phyloP scores from a whole-genome alignment of 2,888 invertebrate genomes.

The Camponotus fellah region DNA sequence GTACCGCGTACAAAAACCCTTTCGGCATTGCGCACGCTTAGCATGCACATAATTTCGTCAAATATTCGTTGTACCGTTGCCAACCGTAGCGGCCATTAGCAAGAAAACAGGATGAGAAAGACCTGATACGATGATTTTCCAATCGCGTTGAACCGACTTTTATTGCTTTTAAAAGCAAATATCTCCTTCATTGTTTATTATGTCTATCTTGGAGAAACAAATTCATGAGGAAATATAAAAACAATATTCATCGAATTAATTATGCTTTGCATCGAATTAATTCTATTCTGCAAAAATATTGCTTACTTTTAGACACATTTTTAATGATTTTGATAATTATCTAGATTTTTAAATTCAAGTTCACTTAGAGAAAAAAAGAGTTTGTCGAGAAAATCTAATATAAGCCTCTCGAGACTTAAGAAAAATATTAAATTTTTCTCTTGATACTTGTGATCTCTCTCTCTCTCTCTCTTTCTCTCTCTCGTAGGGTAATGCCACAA shows the following conservation, averaged over 20 bases:
- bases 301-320: neutral
- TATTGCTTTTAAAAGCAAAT: neutral
- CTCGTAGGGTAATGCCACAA: neutral
- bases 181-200: neutral
- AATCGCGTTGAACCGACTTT: slow-evolving; percentile 12
- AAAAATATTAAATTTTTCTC: slow-evolving; percentile 19
- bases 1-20: slow-evolving; percentile 24
- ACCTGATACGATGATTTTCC: slow-evolving; percentile 15
- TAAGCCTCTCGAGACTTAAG: neutral
- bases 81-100: slow-evolving; percentile 48
- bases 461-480: no score
- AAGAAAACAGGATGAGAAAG: slow-evolving; percentile 34
- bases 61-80: slow-evolving; percentile 52
- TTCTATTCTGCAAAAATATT: neutral
- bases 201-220: neutral
- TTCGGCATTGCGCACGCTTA: slow-evolving; percentile 26
- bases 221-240: neutral
- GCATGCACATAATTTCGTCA: slow-evolving; percentile 53
- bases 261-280: neutral
- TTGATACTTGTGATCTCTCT: neutral
- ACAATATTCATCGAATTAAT: neutral
- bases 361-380: neutral
- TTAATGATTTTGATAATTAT: neutral
- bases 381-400: neutral
- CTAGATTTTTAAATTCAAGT: neutral